Percentiles rank a stretch among this genome's conserved stretches.
These are phyloP conservation scores for Tipula unca DNA, from an alignment of 2,888 invertebrate species.

Conservation along the genomic window DNA sequence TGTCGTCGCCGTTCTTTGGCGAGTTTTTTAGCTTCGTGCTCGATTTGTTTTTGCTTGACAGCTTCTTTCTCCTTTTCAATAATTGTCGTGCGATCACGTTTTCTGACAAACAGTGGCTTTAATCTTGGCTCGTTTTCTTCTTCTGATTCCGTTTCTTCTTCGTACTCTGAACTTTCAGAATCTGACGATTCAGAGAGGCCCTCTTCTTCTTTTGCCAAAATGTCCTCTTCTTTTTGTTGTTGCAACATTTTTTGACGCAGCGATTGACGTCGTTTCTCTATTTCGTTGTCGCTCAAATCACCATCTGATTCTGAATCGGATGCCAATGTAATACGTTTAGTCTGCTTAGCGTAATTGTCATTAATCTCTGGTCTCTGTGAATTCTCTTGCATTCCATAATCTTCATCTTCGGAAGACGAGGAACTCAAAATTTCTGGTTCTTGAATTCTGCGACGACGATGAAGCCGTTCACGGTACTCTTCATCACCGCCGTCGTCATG, in stretches of 20 bases:
- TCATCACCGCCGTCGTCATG: slow-evolving; percentile 42
- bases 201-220: slow-evolving; percentile 48
- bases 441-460: slow-evolving; percentile 52
- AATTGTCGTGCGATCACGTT: slow-evolving; percentile 88
- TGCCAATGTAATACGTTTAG: slow-evolving; percentile 38
- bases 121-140: slow-evolving; percentile 86
- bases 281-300: slow-evolving; percentile 75
- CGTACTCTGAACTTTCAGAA: slow-evolving; percentile 71
- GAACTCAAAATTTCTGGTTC: slow-evolving; percentile 54
- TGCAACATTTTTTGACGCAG: slow-evolving; percentile 58
- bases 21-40: slow-evolving; percentile 71
- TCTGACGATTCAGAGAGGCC: slow-evolving; percentile 54
- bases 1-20: slow-evolving; percentile 84
- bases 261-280: slow-evolving; percentile 68
- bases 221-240: slow-evolving; percentile 63
- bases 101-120: slow-evolving; percentile 91
- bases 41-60: slow-evolving; percentile 72
- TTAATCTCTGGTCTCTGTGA: slow-evolving; percentile 37
- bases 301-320: slow-evolving; percentile 64
- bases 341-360: slow-evolving; percentile 40
- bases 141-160: slow-evolving; percentile 75
- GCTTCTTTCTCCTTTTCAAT: slow-evolving; percentile 89
- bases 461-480: slow-evolving; percentile 35
- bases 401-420: slow-evolving; percentile 48
- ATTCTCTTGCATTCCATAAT: slow-evolving; percentile 45